These are phyloP conservation scores for Kryptolebias ocellatus DNA, from an alignment of 2,797 vertebrate genomes.

Conservation along the genomic window DNA sequence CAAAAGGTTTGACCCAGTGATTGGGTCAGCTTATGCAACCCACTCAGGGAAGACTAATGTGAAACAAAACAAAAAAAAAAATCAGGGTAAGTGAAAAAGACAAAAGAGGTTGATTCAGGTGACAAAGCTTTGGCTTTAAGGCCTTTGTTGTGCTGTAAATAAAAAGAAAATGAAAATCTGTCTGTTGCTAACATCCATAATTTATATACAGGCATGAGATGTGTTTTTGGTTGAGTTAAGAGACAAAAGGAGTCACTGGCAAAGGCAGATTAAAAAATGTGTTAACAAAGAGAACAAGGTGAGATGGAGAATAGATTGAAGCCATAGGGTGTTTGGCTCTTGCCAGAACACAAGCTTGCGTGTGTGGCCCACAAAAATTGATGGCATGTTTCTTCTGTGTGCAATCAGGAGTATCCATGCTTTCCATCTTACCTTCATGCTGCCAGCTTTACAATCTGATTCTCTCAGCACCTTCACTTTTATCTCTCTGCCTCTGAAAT, in stretches of 20 bases:
- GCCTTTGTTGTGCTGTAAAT: conserved; percentile 12
- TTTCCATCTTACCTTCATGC: conserved; percentile 31
- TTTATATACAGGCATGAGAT: conserved; percentile 37
- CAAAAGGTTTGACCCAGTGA: no score
- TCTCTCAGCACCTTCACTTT: conserved; percentile 45
- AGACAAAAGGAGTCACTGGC: conserved; percentile 24
- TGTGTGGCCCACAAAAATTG: conserved; percentile 60
- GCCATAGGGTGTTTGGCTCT: conserved; percentile 65
- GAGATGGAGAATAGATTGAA: conserved; percentile 56
- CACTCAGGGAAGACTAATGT: background rate
- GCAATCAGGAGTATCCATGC: conserved; percentile 41
- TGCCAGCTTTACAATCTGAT: conserved; percentile 7
- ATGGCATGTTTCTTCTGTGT: conserved; percentile 58
- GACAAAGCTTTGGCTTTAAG: background rate
- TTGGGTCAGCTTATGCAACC: background rate
- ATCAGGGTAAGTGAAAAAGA: background rate
- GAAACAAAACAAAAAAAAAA: background rate
- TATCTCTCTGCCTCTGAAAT: conserved; percentile 34
- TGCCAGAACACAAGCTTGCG: conserved; percentile 67
- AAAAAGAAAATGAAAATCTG: background rate
- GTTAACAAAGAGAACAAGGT: conserved; percentile 59
- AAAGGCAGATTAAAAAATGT: conserved; percentile 58
- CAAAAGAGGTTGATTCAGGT: background rate
- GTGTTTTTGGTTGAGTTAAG: conserved; percentile 32
- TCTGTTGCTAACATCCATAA: conserved; percentile 9